Evolutionary conservation across 2,888 invertebrate species (phyloP), one percentile per base, ranked within the genome.

Genomic region (Amiota minor): DNA sequence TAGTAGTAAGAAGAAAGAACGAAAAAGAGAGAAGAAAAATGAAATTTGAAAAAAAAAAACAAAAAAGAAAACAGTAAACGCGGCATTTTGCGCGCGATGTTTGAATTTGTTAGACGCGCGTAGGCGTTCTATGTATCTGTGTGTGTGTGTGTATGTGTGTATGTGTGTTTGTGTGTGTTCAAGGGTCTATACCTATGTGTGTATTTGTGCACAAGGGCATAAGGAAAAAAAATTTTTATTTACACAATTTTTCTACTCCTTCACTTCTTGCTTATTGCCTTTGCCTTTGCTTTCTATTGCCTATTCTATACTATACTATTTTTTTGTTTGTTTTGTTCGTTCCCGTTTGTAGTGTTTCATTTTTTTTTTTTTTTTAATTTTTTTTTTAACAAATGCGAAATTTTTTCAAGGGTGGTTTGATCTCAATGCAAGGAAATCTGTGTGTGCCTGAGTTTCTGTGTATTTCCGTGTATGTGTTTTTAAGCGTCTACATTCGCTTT

Each of bases 361-460:
- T 77, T 84, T 16, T 18, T 49, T 67, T 61, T 77, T 84, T 79
- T 77, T 82, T 78, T 75, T 78, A 81, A 81, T 84, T 81, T 84
- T 81, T 80, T 82, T 83, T 88, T 86, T 76, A 78, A 16, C 53
- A 20, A 79, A 80, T 77, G 78, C 81, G 79, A 77, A 77, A 74
- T 74, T 77, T 56, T 86, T 86, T 86, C 86, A 86, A 86, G 87
- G 86, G 88, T 87, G 88, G 86, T 85, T 87, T 83, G 80, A 35
- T 81, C 75, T 78, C 61, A 73, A 73, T 76, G 70, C 71, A 55
- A 71, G 72, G 71, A 70, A 76, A 53, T 74, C 65, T 69, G 70
- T 75, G 59, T 67, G 50, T 72, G 50, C 67, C 64, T 75, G 69
- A 65, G 72, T 64, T 70, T 75, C 70, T 75, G 74, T 78, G 73